Percentiles rank a stretch among this genome's conserved stretches.
Evolutionary conservation across 2,888 invertebrate species (phyloP).

Genomic region (Suillia variegata): DNA sequence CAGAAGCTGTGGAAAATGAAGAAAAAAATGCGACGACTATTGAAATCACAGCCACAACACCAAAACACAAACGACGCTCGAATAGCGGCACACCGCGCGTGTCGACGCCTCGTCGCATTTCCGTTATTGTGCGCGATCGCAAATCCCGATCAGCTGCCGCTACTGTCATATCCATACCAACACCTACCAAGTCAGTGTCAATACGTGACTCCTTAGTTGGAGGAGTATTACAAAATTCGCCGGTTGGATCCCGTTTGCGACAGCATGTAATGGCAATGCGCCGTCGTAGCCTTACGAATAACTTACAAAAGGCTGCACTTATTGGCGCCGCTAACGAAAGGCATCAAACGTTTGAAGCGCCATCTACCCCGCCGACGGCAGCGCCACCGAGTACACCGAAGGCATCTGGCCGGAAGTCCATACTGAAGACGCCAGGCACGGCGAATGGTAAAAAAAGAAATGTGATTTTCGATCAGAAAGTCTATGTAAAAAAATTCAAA

Average conservation of each 20-base stretch:
- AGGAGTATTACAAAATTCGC: background rate
- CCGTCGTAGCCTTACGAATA: background rate
- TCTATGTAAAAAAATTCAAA: conserved; percentile 45
- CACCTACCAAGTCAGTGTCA: background rate
- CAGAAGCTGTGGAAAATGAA: background rate
- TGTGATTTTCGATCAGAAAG: conserved; percentile 50
- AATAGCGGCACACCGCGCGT: background rate
- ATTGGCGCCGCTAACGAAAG: conserved; percentile 26
- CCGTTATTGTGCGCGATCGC: conserved; percentile 32
- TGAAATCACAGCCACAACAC: conserved; percentile 25
- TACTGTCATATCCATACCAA: conserved; percentile 8
- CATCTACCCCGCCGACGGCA: background rate
- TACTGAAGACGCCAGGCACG: conserved; percentile 55
- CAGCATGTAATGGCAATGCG: background rate
- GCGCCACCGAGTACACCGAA: conserved; percentile 3
- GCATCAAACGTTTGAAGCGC: background rate
- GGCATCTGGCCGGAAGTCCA: conserved; percentile 45
- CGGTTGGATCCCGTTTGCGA: background rate
- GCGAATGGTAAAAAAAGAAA: conserved; percentile 34
- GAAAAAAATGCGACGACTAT: conserved; percentile 8
- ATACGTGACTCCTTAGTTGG: background rate
- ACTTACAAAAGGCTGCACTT: conserved; percentile 33
- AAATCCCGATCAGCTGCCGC: conserved; percentile 11
- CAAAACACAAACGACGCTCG: conserved; percentile 24
- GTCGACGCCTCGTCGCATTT: conserved; percentile 20